Conservation (phyloP, 2,888 invertebrate genomes). For the Dicranocentrus wangi region DNA sequence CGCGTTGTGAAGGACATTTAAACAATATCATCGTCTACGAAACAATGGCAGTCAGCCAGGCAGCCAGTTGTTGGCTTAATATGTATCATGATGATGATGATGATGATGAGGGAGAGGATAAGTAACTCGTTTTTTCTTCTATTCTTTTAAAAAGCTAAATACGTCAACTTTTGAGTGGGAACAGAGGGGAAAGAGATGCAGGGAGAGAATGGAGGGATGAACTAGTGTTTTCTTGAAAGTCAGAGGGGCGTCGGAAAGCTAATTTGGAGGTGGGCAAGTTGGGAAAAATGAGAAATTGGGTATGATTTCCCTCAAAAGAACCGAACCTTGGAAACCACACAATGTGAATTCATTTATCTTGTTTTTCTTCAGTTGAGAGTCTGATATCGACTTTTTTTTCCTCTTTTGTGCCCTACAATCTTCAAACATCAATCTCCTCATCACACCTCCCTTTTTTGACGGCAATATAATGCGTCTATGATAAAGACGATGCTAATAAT, state of each 20-base stretch:
- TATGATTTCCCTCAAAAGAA: slow-evolving; percentile 68
- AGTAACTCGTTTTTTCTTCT: background rate
- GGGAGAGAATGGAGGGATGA: slow-evolving; percentile 36
- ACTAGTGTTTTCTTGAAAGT: slow-evolving; percentile 47
- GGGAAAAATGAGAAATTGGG: slow-evolving; percentile 66
- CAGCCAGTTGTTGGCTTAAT: background rate
- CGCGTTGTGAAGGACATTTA: background rate
- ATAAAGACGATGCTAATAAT: slow-evolving; percentile 7
- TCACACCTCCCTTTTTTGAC: slow-evolving; percentile 61
- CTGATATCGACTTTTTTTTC: background rate
- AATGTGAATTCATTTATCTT: slow-evolving; percentile 73
- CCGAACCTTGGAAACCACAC: slow-evolving; percentile 70
- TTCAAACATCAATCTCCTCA: slow-evolving; percentile 65
- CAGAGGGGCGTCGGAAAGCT: slow-evolving; percentile 70
- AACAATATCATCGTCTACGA: slow-evolving; percentile 22
- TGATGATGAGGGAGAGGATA: too few species aligned
- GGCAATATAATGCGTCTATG: slow-evolving; percentile 12
- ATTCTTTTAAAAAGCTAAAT: background rate
- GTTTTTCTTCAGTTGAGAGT: slow-evolving; percentile 7
- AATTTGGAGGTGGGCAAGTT: slow-evolving; percentile 68
- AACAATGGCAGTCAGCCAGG: slow-evolving; percentile 4
- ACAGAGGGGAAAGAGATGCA: background rate
- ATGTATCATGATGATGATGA: too few species aligned
- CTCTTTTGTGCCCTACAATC: slow-evolving; percentile 62
- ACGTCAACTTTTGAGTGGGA: background rate